phyloP scores from a whole-genome alignment of 2,888 invertebrate genomes.

The Phlogophora meticulosa region DNA sequence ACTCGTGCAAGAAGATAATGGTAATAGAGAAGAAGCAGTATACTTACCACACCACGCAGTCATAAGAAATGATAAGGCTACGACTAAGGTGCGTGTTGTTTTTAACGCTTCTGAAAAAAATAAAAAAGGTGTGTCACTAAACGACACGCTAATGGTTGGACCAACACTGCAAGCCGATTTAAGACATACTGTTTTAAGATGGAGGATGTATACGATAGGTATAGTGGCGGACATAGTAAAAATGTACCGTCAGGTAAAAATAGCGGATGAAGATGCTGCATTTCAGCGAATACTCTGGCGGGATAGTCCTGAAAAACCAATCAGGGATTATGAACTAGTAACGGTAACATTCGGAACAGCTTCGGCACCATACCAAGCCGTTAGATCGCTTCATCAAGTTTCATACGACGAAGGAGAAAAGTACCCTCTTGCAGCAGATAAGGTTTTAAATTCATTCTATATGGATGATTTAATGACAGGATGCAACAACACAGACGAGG shows the following conservation, averaged over 20 bases:
- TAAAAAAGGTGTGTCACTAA: conserved; percentile 13
- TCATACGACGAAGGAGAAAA: too few relatives aligned
- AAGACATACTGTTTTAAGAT: conserved; percentile 13
- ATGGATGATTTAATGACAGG: too few relatives aligned
- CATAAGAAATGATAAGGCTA: conserved; percentile 46
- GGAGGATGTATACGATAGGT: conserved; percentile 2
- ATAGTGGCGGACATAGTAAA: conserved; percentile 27
- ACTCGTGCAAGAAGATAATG: conserved; percentile 1
- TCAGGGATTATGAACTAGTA: too few relatives aligned
- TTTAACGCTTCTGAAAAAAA: conserved; percentile 16
- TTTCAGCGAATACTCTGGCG: conserved; percentile 25
- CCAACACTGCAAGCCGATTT: conserved; percentile 21
- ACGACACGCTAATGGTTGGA: conserved; percentile 19
- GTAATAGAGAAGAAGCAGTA: conserved; percentile 26
- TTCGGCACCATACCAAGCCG: too few relatives aligned
- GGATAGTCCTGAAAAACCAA: not conserved
- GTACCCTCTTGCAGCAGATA: too few relatives aligned
- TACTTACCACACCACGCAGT: conserved; percentile 70
- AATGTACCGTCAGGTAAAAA: conserved; percentile 29
- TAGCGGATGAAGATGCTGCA: conserved; percentile 5
- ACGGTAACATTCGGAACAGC: conserved; percentile 24
- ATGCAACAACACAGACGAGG: conserved; percentile 24
- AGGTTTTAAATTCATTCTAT: too few relatives aligned
- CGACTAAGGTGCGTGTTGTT: conserved; percentile 22
- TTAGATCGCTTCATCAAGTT: too few relatives aligned